Percentiles rank a stretch among this genome's conserved stretches.
phyloP scores from a whole-genome alignment of 2,888 invertebrate genomes.

The Amphipyra tragopoginis region DNA sequence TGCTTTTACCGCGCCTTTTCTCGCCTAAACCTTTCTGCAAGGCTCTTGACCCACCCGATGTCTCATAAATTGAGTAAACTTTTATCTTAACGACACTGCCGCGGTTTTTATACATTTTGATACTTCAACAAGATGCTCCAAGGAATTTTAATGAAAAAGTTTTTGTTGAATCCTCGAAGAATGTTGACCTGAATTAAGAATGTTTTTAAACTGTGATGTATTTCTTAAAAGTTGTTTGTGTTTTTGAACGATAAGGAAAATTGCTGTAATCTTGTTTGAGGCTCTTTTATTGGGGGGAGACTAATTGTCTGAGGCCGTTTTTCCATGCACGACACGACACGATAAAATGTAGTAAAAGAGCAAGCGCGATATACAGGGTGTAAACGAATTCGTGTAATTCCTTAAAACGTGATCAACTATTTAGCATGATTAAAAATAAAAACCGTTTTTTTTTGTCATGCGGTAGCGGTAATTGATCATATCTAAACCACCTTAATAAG shows the following conservation, averaged over 20 bases:
- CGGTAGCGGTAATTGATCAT: too few species aligned
- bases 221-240: conserved; percentile 10
- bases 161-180: conserved; percentile 26
- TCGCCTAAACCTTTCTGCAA: conserved; percentile 39
- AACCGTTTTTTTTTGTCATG: too few species aligned
- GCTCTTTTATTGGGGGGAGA: not conserved
- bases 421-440: too few species aligned
- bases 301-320: too few species aligned
- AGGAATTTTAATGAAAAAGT: conserved; percentile 53
- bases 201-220: conserved; percentile 9
- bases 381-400: too few species aligned
- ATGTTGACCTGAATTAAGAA: conserved; percentile 24
- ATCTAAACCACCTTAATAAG: too few species aligned
- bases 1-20: conserved; percentile 49
- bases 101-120: conserved; percentile 53
- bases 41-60: conserved; percentile 46
- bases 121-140: conserved; percentile 36
- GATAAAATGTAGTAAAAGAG: too few species aligned
- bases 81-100: conserved; percentile 52
- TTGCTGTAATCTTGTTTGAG: not conserved
- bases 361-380: too few species aligned
- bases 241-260: not conserved
- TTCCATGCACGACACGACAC: too few species aligned
- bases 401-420: too few species aligned
- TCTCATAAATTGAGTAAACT: conserved; percentile 56